Evolutionary conservation across 2,888 invertebrate genomes (phyloP).

Genomic region (Synanthedon andrenaeformis): DNA sequence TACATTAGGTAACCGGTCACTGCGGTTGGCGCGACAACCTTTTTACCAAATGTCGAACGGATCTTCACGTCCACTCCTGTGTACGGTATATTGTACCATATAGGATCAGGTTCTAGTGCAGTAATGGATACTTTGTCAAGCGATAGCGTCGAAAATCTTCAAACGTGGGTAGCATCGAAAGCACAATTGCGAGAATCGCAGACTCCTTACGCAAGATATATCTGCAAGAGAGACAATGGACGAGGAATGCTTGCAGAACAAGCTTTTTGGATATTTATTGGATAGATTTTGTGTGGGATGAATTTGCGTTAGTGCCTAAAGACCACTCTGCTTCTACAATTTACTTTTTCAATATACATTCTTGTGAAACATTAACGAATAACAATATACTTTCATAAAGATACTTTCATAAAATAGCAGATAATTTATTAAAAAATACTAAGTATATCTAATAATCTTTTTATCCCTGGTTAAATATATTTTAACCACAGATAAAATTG

Average conservation of each 20-base stretch:
- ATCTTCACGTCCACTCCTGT: slow-evolving; percentile 31
- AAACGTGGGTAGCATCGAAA: slow-evolving; percentile 49
- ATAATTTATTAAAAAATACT: too few relatives aligned
- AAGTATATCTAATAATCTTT: too few relatives aligned
- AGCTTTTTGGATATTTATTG: slow-evolving; percentile 70
- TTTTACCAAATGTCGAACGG: slow-evolving; percentile 24
- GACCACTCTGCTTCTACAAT: slow-evolving; percentile 2
- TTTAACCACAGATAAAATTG: too few relatives aligned
- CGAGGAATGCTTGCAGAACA: slow-evolving; percentile 60
- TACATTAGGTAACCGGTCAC: slow-evolving; percentile 55
- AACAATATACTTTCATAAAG: too few relatives aligned
- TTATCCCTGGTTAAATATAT: too few relatives aligned
- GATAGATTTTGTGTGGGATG: slow-evolving; percentile 67
- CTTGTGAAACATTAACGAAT: too few relatives aligned
- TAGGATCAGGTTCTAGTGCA: slow-evolving; percentile 32
- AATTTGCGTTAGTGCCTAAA: slow-evolving; percentile 37
- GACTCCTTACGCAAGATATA: slow-evolving; percentile 63
- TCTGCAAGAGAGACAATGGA: slow-evolving; percentile 62
- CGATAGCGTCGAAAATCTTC: slow-evolving; percentile 39
- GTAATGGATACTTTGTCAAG: slow-evolving; percentile 54
- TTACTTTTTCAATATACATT: too few relatives aligned
- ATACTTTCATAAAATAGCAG: too few relatives aligned
- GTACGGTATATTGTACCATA: slow-evolving; percentile 32
- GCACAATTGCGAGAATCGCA: slow-evolving; percentile 43
- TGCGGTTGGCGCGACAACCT: slow-evolving; percentile 29